Conservation (phyloP, 2,797 vertebrate genomes). For the Melanotaenia trifasciata region DNA sequence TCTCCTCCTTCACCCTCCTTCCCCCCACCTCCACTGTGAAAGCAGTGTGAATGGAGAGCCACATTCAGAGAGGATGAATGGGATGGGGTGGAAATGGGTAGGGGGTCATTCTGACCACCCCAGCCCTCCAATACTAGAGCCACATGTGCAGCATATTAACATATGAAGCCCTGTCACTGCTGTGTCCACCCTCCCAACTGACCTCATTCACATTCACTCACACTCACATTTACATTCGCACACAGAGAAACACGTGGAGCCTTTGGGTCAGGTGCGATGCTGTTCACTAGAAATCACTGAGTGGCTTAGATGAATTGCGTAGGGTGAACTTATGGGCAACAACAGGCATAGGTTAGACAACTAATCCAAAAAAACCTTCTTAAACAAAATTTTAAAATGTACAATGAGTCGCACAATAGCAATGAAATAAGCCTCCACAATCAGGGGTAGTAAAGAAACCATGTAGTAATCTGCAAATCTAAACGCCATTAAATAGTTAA, state of each 20-base stretch:
- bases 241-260: constrained; percentile 35
- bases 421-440: constrained; percentile 65
- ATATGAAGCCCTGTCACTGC: constrained; percentile 83
- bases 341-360: constrained; percentile 38
- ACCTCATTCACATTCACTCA: constrained; percentile 69
- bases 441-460: constrained; percentile 73
- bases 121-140: constrained; percentile 71
- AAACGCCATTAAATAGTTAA: constrained; percentile 79
- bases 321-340: constrained; percentile 53
- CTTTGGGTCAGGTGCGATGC: constrained; percentile 70
- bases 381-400: constrained; percentile 12
- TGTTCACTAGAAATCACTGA: constrained; percentile 59
- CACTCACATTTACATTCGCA: constrained; percentile 47
- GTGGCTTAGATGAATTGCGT: constrained; percentile 44
- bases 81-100: constrained; percentile 79
- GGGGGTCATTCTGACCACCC: constrained; percentile 80
- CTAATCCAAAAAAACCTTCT: constrained; percentile 48
- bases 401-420: constrained; percentile 57
- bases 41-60: constrained; percentile 82
- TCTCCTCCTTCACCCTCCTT: constrained; percentile 18
- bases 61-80: constrained; percentile 82
- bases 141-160: constrained; percentile 84
- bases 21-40: constrained; percentile 76
- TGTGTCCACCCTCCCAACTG: constrained; percentile 73
- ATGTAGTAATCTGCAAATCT: constrained; percentile 75